Evolutionary conservation across 2,888 invertebrate species (phyloP).

Genomic region (Rhamphomyia laevipes): DNA sequence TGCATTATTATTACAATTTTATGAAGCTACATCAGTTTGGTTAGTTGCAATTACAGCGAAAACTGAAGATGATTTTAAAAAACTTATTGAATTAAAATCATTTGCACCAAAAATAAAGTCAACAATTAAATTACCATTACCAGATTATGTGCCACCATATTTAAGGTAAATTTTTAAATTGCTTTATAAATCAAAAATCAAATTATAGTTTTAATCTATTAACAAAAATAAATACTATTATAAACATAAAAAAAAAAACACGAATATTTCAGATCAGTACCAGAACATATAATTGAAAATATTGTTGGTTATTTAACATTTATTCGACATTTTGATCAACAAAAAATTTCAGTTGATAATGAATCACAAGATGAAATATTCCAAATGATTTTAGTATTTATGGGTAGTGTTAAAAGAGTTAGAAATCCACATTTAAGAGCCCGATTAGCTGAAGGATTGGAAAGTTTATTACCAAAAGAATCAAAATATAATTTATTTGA

Average conservation of each 20-base stretch:
- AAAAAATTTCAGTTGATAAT: conserved; percentile 53
- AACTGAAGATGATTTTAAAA: conserved; percentile 28
- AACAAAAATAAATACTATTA: too few species aligned
- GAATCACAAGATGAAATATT: conserved; percentile 55
- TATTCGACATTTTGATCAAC: conserved; percentile 50
- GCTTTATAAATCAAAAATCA: neutral
- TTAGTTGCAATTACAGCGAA: conserved; percentile 67
- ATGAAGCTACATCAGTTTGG: conserved; percentile 75
- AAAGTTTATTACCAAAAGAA: conserved; percentile 69
- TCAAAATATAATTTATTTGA: conserved; percentile 23
- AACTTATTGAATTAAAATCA: conserved; percentile 28
- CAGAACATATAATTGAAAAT: conserved; percentile 85
- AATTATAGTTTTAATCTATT: neutral
- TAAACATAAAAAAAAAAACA: neutral
- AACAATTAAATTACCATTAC: conserved; percentile 51
- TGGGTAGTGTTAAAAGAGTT: conserved; percentile 72
- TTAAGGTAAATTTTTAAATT: conserved; percentile 43
- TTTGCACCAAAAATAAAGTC: conserved; percentile 49
- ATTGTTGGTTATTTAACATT: conserved; percentile 70
- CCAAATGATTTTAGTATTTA: conserved; percentile 70
- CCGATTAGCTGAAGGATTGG: conserved; percentile 77
- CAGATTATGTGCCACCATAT: conserved; percentile 51
- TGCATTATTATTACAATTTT: conserved; percentile 58
- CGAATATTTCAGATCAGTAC: conserved; percentile 54
- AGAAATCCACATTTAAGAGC: conserved; percentile 90